Percentiles rank a stretch among this genome's conserved stretches.
Conservation (phyloP, 2,113 vertebrate species). For the Ochotona princeps region DNA sequence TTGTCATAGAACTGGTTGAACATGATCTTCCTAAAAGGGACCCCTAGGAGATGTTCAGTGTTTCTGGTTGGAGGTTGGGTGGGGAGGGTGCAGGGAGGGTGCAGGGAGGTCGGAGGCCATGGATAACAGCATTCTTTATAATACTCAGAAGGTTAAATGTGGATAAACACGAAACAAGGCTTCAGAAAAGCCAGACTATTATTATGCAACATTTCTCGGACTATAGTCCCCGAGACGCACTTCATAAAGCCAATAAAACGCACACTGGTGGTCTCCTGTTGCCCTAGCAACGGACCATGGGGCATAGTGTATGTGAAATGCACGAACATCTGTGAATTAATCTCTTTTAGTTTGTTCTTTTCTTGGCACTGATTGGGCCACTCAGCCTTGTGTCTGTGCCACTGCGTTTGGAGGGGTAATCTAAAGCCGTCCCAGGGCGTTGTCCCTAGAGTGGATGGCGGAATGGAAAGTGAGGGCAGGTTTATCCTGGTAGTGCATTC, state of each 20-base stretch:
- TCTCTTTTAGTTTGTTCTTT: constrained; percentile 89
- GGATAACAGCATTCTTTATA: constrained; percentile 79
- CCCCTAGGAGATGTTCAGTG: background rate
- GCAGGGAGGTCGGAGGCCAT: background rate
- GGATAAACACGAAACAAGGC: constrained; percentile 87
- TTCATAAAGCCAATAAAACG: constrained; percentile 95
- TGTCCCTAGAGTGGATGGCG: constrained; percentile 80
- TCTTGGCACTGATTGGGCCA: constrained; percentile 84
- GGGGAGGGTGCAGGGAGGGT: too few species aligned
- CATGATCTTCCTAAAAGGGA: constrained; percentile 16
- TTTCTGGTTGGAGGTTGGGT: constrained; percentile 57
- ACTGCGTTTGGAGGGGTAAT: constrained; percentile 83
- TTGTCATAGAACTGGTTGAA: background rate
- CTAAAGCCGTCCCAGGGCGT: constrained; percentile 82
- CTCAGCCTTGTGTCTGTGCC: constrained; percentile 84
- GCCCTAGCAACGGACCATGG: constrained; percentile 95
- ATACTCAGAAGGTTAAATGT: constrained; percentile 86
- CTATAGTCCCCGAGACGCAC: constrained; percentile 89
- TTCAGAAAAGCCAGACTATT: constrained; percentile 86
- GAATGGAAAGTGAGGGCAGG: constrained; percentile 82
- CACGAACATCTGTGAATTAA: constrained; percentile 92
- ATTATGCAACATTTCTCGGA: constrained; percentile 87
- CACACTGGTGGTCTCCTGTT: constrained; percentile 93
- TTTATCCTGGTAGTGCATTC: constrained; percentile 77
- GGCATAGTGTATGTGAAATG: constrained; percentile 92